Conservation (phyloP, 2,113 vertebrate genomes). For the Dipodomys merriami region DNA sequence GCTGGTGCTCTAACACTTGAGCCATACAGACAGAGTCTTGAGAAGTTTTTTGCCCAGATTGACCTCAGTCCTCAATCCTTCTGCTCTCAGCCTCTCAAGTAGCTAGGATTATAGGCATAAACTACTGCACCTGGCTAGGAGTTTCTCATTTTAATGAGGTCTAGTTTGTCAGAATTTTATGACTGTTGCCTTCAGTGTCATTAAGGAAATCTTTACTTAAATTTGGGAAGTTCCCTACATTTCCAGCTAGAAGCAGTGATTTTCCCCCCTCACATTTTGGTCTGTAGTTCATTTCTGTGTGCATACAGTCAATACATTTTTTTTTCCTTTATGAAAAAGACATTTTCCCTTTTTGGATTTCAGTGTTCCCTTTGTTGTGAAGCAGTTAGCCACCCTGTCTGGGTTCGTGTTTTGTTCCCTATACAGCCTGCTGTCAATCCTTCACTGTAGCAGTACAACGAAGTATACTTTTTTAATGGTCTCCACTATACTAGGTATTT, state of each 20-base stretch:
- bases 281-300: background rate
- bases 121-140: background rate
- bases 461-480: background rate
- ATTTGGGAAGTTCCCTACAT: background rate
- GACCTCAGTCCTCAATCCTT: too few relatives aligned
- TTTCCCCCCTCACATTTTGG: constrained; percentile 10
- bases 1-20: too few relatives aligned
- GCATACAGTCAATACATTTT: background rate
- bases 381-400: background rate
- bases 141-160: constrained; percentile 42
- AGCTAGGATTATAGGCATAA: too few relatives aligned
- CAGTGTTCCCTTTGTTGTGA: background rate
- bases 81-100: too few relatives aligned
- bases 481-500: background rate
- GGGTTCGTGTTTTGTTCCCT: background rate
- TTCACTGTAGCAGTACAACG: background rate
- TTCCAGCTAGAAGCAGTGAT: constrained; percentile 5
- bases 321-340: constrained; percentile 14
- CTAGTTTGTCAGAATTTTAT: background rate
- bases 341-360: constrained; percentile 26
- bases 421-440: background rate
- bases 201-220: constrained; percentile 29
- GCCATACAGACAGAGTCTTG: too few relatives aligned
- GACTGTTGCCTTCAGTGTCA: background rate
- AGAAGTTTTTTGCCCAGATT: too few relatives aligned